Evolutionary conservation across 1,140 invertebrate species (phyloP), one percentile per base, ranked within the genome.

Genomic region (Cryptotermes secundus): DNA sequence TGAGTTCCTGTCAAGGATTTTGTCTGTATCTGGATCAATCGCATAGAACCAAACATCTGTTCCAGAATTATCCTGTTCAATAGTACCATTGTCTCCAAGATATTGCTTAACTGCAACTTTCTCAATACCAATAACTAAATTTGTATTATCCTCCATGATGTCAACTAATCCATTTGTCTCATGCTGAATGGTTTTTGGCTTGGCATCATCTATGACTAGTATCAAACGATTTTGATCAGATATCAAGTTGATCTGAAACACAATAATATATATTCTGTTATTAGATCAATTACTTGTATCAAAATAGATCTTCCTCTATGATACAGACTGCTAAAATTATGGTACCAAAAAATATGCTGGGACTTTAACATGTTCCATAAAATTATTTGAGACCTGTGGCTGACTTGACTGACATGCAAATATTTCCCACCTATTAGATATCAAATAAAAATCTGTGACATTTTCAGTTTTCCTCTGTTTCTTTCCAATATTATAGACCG

Each of bases 41-140:
- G 95, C 91, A 86, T 97, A 97, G 88, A 97, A 95, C 95, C 96
- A 97, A 6, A 97, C 92, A 87, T 97, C 96, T 0, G 96, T 96
- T 14, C 94, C 95, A n/a, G 92, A 90, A 0, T 92, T 90, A 88
- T 96, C 95, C 31, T 91, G 92, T 86, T 96, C 93, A 10, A 97
- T 88, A 0, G 94, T 95, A 10, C 94, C 93, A 88, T 96, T 97
- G 84, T 93, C 92, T 36, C 92, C 92, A 35, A 85, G 86, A 84
- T 91, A 93, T 86, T 95, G 93, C 79, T 94, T 92, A 10, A 93
- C 91, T 6, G 93, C 93, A 26, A 97, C 91, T 85, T 94, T 95
- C 87, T 97, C 96, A 53, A 97, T 92, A 1, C 95, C 95, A 16
- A 96, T 93, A 6, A 97, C 90, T 12, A 97, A 87, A 1, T 93